Evolutionary conservation across 2,113 vertebrate genomes (phyloP), one percentile per base, ranked within the genome.

Genomic region (Agelaius phoeniceus): DNA sequence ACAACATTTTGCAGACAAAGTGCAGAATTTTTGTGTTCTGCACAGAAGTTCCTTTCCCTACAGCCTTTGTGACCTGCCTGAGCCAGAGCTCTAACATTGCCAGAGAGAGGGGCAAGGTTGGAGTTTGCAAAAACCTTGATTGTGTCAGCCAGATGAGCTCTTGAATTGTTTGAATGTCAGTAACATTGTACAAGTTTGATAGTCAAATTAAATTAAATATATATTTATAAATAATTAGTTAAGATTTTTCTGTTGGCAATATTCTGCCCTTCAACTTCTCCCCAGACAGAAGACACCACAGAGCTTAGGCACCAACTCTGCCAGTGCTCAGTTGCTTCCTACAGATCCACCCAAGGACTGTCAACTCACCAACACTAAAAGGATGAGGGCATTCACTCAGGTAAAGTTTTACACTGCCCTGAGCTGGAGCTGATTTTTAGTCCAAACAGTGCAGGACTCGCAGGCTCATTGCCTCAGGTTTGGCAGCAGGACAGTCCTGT

Each of bases 231-330:
- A 58, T 82, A 54, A 68, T 69, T 43, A 31, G 24, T 82, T 46
- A 52, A 0, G 0, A 26, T 80, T 77, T 49, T 22, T 10, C 52
- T 9, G 1, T 41, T 84, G 52, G 43, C 69, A 6, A 6, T 54
- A 28, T 90, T 93, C 48, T 46, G 33, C 57, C 20, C 26, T 78
- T 52, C 9, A 11, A 21, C 49, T 75, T 93, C 41, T 90, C 15
- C 11, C 12, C 19, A 28, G 68, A 68, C 6, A 94, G 12, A 78
- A 82, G 74, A 51, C 4, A 52, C 8, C 39, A 65, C 33, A 76
- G 84, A 85, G 35, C 48, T 82, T 46, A 84, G 48, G n/a, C 30
- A 58, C n/a, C 43, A 75, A 5, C 30, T 82, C 33, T 87, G 55
- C 15, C 57, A 48, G 28, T 8, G 51, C 37, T 58, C 59, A 39